Conservation (phyloP, 1,140 invertebrate species). For the Bacillus rossius region DNA sequence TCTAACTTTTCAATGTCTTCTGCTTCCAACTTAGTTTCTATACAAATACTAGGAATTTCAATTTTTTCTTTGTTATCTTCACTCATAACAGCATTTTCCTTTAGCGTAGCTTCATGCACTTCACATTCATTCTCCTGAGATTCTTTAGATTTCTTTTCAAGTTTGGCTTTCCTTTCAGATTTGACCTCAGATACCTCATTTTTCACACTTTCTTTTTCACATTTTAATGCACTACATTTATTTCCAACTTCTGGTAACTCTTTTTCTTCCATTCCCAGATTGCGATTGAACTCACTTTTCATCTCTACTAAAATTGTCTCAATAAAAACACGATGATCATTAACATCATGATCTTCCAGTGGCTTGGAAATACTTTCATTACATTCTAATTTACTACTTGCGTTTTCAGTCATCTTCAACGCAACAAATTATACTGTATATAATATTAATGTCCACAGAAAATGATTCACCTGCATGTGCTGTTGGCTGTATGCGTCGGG, state of each 20-base stretch:
- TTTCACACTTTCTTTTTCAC: conserved; percentile 4
- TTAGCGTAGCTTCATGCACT: conserved; percentile 21
- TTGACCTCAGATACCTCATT: conserved; percentile 2
- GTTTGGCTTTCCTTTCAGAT: conserved; percentile 7
- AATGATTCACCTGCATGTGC: too few species aligned
- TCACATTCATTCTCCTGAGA: conserved; percentile 12
- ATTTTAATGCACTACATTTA: background rate
- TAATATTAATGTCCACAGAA: too few species aligned
- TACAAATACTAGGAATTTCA: conserved; percentile 13
- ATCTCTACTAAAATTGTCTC: conserved; percentile 45
- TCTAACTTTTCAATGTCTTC: conserved; percentile 24
- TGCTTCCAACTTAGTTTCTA: conserved; percentile 10
- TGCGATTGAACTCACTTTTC: conserved; percentile 46
- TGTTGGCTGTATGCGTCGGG: too few species aligned
- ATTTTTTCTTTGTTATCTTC: conserved; percentile 13
- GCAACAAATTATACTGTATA: too few species aligned
- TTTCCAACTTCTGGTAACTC: background rate
- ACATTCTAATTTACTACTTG: too few species aligned
- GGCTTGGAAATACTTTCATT: background rate
- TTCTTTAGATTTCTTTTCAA: background rate
- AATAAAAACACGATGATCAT: conserved; percentile 26
- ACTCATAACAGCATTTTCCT: conserved; percentile 11
- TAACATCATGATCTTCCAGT: background rate
- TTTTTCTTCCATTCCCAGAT: conserved; percentile 16
- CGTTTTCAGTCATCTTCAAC: too few species aligned